Evolutionary conservation across 1,140 invertebrate species (phyloP), one percentile per base, ranked within the genome.

Genomic region (Panulirus ornatus): DNA sequence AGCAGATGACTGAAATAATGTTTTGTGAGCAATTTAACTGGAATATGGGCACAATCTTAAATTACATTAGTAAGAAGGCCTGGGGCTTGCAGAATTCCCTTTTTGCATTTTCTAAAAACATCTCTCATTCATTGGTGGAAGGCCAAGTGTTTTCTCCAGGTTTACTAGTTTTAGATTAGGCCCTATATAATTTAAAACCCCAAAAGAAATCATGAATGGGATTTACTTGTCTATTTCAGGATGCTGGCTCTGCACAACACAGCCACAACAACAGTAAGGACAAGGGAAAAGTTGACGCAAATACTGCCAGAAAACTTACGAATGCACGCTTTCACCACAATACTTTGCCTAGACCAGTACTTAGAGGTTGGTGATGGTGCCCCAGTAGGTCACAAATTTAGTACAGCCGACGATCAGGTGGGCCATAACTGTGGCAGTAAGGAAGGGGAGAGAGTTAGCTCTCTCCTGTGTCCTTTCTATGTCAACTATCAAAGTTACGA

Each of bases 351-450:
- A 54, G 54, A 87, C 85, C 85, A 79, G 54, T 36, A 83, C 40
- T 54, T n/a, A n/a, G 81, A 47, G 34, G 19, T 58, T 38, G 22
- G 81, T 47, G 85, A 75, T 75, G 76, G 75, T 78, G 85, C 54
- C 58, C 85, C 84, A 73, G 85, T n/a, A n/a, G n/a, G n/a, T n/a
- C n/a, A n/a, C n/a, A n/a, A n/a, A n/a, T 51, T 86, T 86, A 86
- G 84, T 86, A 86, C 73, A 71, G 84, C 84, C 84, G 84, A 47
- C 84, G 84, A 47, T 86, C 84, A 38, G 84, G 71, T 51, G 84
- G 84, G 70, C 84, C 84, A 51, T 86, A 86, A 86, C 84, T 86
- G 84, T 71, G 84, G 71, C 73, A 86, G 66, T 54, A 75, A 86
- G 84, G 84, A 76, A 86, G 84, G 84, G 84, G 70, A 51, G 70